A percentile compares a stretch with the other conserved stretches of the same genome.
These are phyloP conservation scores for Scrobipalpa costella DNA, from an alignment of 2,888 invertebrate genomes.

Conservation along the genomic window DNA sequence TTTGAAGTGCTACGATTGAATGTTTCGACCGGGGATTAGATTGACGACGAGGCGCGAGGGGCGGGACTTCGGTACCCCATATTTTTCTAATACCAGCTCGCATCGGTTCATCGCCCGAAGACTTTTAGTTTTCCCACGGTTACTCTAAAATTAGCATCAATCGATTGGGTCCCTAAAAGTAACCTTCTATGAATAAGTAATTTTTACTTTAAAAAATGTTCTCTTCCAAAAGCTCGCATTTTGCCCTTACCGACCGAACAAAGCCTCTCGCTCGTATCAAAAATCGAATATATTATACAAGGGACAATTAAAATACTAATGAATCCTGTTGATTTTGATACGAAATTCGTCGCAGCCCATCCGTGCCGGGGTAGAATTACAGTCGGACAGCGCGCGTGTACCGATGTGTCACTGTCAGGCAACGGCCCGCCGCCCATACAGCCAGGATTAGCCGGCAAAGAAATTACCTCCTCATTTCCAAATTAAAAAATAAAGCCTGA, in stretches of 20 bases:
- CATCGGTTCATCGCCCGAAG: constrained; percentile 9
- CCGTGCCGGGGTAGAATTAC: constrained; percentile 73
- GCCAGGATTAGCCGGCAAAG: constrained; percentile 73
- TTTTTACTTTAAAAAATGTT: neutral
- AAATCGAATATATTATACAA: neutral
- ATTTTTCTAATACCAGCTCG: constrained; percentile 11
- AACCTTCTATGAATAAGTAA: neutral
- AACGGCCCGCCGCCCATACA: constrained; percentile 49
- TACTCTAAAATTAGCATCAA: neutral
- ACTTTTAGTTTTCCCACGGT: constrained; percentile 5
- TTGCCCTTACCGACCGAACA: no score
- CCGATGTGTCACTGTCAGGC: constrained; percentile 81
- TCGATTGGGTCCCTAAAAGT: constrained; percentile 8
- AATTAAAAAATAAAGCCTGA: constrained; percentile 26
- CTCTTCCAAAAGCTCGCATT: neutral
- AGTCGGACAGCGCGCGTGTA: constrained; percentile 76
- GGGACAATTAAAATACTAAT: constrained; percentile 2
- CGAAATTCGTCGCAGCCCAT: constrained; percentile 62
- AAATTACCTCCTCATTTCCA: constrained; percentile 61
- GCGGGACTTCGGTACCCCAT: neutral
- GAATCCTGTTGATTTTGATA: constrained; percentile 49
- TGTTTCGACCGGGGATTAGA: constrained; percentile 51
- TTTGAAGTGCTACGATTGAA: constrained; percentile 67
- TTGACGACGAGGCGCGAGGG: constrained; percentile 35
- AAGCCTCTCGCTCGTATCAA: neutral